phyloP scores from a whole-genome alignment of 37 sponge, comb jelly and placozoan species.

The Tethya wilhelma region DNA sequence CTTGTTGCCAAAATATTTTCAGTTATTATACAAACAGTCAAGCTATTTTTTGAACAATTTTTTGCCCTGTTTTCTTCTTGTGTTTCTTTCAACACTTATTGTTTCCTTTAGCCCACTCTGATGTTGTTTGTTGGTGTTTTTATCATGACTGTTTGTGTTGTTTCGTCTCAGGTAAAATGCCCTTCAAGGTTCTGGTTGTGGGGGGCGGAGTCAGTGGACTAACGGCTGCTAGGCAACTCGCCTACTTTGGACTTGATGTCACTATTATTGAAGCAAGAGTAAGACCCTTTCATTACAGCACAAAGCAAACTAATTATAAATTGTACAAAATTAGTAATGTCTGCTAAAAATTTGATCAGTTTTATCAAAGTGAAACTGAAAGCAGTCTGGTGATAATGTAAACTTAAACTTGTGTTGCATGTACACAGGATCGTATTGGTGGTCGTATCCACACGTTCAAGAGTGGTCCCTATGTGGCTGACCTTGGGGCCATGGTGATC shows the following conservation, averaged over 20 bases:
- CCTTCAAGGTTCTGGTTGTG: conserved; percentile 92
- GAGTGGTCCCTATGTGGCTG: conserved; percentile 83
- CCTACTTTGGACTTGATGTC: conserved; percentile 93
- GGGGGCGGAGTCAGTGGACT: conserved; percentile 97
- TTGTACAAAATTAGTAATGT: not conserved
- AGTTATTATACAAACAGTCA: not conserved
- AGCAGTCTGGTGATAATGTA: no score
- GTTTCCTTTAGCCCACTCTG: not conserved
- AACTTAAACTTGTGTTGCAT: no score
- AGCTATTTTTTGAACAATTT: not conserved
- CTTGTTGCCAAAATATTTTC: no score
- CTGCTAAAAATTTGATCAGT: not conserved
- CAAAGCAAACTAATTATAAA: not conserved
- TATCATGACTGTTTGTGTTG: not conserved
- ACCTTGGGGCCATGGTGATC: conserved; percentile 99
- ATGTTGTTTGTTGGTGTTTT: not conserved
- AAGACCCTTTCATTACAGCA: conserved; percentile 6
- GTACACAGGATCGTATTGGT: conserved; percentile 83
- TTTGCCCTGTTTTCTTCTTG: not conserved
- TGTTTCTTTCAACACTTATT: not conserved
- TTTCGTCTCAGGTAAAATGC: conserved; percentile 75
- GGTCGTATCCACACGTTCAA: conserved; percentile 93
- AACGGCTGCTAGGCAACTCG: conserved; percentile 94
- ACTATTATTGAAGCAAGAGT: conserved; percentile 93
- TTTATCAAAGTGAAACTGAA: no score